These are phyloP conservation scores for Enteromius fasciolatus DNA, from an alignment of 2,797 vertebrate genomes.

Conservation along the genomic window DNA sequence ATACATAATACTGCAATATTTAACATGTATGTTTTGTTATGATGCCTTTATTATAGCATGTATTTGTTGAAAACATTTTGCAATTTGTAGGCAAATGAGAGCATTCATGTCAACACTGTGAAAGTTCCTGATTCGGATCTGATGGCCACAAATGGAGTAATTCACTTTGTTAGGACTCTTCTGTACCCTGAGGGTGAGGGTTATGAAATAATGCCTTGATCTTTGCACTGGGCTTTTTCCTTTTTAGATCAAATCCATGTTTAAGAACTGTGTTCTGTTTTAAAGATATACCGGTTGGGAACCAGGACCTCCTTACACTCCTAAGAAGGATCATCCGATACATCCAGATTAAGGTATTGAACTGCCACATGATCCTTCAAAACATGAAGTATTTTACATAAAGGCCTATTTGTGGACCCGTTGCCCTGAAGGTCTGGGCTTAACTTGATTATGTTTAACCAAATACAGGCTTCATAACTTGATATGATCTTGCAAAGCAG, in stretches of 20 bases:
- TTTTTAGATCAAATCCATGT: not conserved
- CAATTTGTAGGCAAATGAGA: constrained; percentile 82
- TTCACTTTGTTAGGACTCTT: constrained; percentile 88
- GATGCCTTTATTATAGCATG: not conserved
- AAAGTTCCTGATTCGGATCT: constrained; percentile 84
- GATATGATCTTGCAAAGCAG: not conserved
- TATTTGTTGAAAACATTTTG: not conserved
- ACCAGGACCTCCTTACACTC: constrained; percentile 82
- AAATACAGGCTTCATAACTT: not conserved
- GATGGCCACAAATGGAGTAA: constrained; percentile 94
- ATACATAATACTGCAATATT: not conserved
- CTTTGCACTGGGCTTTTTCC: not conserved
- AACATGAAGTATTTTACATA: not conserved
- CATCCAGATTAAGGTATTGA: constrained; percentile 89
- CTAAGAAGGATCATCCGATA: constrained; percentile 87
- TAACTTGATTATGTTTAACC: constrained; percentile 3
- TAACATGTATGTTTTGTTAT: not conserved
- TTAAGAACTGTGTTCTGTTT: constrained; percentile 45
- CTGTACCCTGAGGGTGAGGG: constrained; percentile 88
- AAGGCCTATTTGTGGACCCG: not conserved
- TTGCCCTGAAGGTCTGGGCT: not conserved
- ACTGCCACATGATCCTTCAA: not conserved
- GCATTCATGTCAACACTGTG: constrained; percentile 86
- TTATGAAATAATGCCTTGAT: not conserved
- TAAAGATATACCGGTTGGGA: constrained; percentile 90